Evolutionary conservation across 2,888 invertebrate species (phyloP).

Genomic region (Endotricha flammealis): DNA sequence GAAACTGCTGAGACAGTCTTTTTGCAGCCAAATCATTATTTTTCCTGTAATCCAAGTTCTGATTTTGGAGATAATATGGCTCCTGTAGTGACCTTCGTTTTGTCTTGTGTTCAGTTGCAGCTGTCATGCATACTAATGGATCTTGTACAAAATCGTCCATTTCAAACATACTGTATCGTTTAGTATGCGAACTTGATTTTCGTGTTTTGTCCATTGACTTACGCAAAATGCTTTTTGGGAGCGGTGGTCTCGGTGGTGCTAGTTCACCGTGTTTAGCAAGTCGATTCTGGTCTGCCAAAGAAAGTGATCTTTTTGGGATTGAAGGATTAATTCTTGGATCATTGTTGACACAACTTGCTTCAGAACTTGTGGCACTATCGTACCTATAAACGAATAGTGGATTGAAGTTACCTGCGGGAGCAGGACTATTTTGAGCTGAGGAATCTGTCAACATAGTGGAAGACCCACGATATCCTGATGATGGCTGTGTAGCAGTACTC

Average conservation of each 20-base stretch:
- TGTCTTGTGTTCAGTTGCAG: conserved; percentile 68
- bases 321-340: conserved; percentile 72
- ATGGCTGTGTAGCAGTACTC: conserved; percentile 87
- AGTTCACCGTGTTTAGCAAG: conserved; percentile 66
- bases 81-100: conserved; percentile 88
- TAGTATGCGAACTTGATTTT: conserved; percentile 71
- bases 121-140: conserved; percentile 60
- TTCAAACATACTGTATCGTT: conserved; percentile 90
- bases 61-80: conserved; percentile 80
- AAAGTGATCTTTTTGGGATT: conserved; percentile 83
- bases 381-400: conserved; percentile 90
- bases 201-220: conserved; percentile 79
- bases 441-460: conserved; percentile 90
- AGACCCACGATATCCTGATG: conserved; percentile 91
- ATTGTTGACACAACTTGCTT: conserved; percentile 82
- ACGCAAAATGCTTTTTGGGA: conserved; percentile 85
- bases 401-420: conserved; percentile 79
- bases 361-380: conserved; percentile 85
- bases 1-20: conserved; percentile 69
- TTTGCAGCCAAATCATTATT: conserved; percentile 75
- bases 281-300: conserved; percentile 75
- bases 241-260: conserved; percentile 83
- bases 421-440: conserved; percentile 83
- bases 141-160: conserved; percentile 79
- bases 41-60: conserved; percentile 68